These are phyloP conservation scores for Hippocampus barbouri DNA, from an alignment of 2,113 vertebrate genomes.

Conservation along the genomic window DNA sequence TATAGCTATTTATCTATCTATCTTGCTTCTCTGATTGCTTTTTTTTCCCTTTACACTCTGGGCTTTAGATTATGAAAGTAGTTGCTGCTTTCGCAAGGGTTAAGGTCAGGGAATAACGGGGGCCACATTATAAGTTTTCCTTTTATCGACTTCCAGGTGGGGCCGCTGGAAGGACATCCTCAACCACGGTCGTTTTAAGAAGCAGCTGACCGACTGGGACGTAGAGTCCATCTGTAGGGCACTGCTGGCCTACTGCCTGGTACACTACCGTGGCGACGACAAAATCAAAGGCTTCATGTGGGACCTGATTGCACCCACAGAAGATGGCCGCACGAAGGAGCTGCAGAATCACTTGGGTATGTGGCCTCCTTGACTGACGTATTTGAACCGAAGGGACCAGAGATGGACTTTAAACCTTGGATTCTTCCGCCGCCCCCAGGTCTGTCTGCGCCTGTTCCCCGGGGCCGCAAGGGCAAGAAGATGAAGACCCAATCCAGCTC, in stretches of 20 bases:
- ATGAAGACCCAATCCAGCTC: conserved; percentile 93
- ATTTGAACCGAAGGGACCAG: not conserved
- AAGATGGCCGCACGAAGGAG: conserved; percentile 89
- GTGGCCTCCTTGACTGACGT: not conserved
- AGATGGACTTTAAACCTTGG: not conserved
- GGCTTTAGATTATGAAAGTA: not conserved
- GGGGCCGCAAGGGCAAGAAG: conserved; percentile 97
- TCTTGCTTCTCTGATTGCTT: not conserved
- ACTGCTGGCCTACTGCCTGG: conserved; percentile 88
- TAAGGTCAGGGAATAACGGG: not conserved
- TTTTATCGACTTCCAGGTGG: conserved; percentile 75
- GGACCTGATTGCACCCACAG: conserved; percentile 95
- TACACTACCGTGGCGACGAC: conserved; percentile 97
- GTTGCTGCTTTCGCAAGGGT: not conserved
- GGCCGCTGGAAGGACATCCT: conserved; percentile 97
- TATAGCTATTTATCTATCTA: no score
- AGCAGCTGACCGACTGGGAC: conserved; percentile 89
- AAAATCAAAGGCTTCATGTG: conserved; percentile 99
- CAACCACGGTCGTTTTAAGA: conserved; percentile 94
- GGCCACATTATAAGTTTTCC: not conserved
- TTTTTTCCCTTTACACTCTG: not conserved
- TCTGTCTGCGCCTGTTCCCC: conserved; percentile 92
- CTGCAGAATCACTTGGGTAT: conserved; percentile 91
- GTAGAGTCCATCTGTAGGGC: conserved; percentile 95
- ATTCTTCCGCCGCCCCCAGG: conserved; percentile 62